phyloP scores from a whole-genome alignment of 2,113 vertebrate genomes.

The Melanerpes aurifrons region DNA sequence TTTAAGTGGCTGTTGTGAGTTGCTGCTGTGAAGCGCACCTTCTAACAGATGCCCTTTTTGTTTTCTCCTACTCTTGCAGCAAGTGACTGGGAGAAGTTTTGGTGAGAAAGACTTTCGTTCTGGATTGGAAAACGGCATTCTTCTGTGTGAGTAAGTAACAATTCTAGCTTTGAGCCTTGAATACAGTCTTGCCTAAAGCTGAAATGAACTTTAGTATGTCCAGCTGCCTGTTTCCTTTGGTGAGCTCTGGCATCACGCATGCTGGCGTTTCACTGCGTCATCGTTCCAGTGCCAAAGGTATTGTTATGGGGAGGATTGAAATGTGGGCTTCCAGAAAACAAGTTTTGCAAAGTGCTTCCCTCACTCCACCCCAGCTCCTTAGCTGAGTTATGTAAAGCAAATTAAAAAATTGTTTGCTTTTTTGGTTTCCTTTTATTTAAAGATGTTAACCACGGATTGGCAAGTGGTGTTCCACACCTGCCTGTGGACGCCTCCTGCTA shows the following conservation, averaged over 20 bases:
- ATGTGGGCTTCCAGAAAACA: constrained; percentile 20
- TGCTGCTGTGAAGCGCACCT: neutral
- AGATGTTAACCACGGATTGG: constrained; percentile 16
- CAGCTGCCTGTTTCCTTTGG: neutral
- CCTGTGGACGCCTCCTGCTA: neutral
- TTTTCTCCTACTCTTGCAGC: constrained; percentile 74
- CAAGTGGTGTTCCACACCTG: constrained; percentile 5
- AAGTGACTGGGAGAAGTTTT: constrained; percentile 92
- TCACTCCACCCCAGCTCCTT: neutral
- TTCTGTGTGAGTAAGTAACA: constrained; percentile 96
- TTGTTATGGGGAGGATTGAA: constrained; percentile 1
- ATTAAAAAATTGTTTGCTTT: neutral
- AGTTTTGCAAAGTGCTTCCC: neutral
- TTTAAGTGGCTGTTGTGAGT: neutral
- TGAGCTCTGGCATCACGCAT: neutral
- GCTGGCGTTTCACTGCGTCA: neutral
- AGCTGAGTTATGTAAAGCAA: neutral
- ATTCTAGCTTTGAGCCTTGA: neutral
- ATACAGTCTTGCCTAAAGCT: neutral
- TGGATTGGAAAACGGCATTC: constrained; percentile 91
- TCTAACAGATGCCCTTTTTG: constrained; percentile 14
- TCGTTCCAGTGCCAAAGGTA: neutral
- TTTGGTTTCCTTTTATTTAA: constrained; percentile 41
- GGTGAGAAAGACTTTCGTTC: constrained; percentile 91
- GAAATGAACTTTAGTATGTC: neutral